Evolutionary conservation across 2,888 invertebrate genomes (phyloP).

Genomic region (Acronicta aceris): DNA sequence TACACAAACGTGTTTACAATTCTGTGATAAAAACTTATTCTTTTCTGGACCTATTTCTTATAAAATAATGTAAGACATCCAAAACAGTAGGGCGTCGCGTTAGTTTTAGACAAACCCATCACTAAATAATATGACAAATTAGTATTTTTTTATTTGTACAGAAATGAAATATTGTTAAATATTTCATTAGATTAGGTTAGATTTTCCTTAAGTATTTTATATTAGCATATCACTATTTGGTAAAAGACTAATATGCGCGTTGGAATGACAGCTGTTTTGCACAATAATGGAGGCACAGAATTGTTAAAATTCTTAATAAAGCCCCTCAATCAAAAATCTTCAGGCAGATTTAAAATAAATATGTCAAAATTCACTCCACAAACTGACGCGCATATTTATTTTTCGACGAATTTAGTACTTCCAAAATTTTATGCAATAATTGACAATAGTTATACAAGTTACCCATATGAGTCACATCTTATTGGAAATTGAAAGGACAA

Average conservation of each 20-base stretch:
- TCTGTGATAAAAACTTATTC: conserved; percentile 47
- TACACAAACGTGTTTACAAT: conserved; percentile 24
- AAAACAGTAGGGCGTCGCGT: conserved; percentile 24
- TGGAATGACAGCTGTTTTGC: not conserved
- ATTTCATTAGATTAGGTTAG: too few species aligned
- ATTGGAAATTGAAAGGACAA: not conserved
- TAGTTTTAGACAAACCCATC: conserved; percentile 23
- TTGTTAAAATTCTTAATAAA: not conserved
- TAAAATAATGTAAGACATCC: conserved; percentile 20
- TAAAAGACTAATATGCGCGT: conserved; percentile 22
- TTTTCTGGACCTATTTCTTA: conserved; percentile 20
- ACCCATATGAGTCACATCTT: too few species aligned
- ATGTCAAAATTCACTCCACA: too few species aligned
- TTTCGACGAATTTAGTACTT: not conserved
- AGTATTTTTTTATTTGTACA: conserved; percentile 50
- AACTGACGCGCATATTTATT: not conserved
- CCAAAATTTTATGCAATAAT: too few species aligned
- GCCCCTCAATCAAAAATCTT: too few species aligned
- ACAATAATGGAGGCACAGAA: not conserved
- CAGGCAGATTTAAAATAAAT: too few species aligned
- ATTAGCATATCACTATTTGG: conserved; percentile 48
- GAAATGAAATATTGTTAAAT: conserved; percentile 28
- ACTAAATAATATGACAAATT: conserved; percentile 36
- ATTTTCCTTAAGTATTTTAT: conserved; percentile 36
- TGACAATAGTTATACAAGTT: too few species aligned